Conservation (phyloP, 2,888 invertebrate species). For the Caenorhabditis sp. region DNA sequence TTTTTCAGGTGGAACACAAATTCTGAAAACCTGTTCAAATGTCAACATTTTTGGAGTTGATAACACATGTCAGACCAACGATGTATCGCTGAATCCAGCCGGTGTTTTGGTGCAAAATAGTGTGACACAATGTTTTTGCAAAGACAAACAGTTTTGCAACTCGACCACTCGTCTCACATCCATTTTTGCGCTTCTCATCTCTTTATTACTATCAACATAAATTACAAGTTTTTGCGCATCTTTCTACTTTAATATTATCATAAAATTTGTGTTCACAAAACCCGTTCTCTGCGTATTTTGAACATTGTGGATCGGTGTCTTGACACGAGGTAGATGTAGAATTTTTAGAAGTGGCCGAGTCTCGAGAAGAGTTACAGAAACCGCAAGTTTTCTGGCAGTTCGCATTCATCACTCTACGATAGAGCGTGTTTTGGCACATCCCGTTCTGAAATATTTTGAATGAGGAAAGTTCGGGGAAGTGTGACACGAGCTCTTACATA, state of each 20-base stretch:
- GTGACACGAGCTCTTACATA: too few species aligned
- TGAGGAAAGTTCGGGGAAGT: too few species aligned
- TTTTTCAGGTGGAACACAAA: slow-evolving; percentile 34
- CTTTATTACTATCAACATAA: slow-evolving; percentile 15
- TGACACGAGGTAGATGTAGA: background rate
- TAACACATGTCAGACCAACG: slow-evolving; percentile 38
- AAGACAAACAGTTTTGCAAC: slow-evolving; percentile 50
- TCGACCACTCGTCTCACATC: background rate
- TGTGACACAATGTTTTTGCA: slow-evolving; percentile 47
- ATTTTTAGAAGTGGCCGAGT: background rate
- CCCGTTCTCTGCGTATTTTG: slow-evolving; percentile 35
- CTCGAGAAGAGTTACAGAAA: slow-evolving; percentile 16
- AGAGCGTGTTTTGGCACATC: slow-evolving; percentile 39
- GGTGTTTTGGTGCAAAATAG: slow-evolving; percentile 40
- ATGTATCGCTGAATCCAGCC: slow-evolving; percentile 44
- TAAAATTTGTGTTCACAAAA: slow-evolving; percentile 43
- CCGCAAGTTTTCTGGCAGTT: slow-evolving; percentile 40
- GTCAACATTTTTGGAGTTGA: slow-evolving; percentile 49
- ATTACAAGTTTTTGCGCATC: slow-evolving; percentile 47
- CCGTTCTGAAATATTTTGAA: slow-evolving; percentile 25
- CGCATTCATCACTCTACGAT: slow-evolving; percentile 32
- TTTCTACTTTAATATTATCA: slow-evolving; percentile 23
- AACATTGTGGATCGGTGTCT: slow-evolving; percentile 28
- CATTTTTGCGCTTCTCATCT: background rate
- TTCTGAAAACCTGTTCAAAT: slow-evolving; percentile 49